Evolutionary conservation across 2,888 invertebrate genomes (phyloP).

Genomic region (Oscheius sp.): DNA sequence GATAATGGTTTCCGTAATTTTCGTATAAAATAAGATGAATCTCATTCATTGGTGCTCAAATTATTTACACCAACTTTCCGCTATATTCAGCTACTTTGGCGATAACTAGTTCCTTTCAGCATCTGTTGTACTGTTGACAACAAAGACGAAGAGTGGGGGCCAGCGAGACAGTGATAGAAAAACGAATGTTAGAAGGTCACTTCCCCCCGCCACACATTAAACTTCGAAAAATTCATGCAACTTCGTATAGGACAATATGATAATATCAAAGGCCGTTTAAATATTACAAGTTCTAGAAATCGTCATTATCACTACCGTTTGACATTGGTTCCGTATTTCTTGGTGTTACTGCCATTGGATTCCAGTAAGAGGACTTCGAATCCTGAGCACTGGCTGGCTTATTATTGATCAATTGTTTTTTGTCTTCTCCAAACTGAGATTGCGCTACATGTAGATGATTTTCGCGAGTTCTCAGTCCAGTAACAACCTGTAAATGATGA

Average conservation of each 20-base stretch:
- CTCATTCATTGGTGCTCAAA: too few relatives aligned
- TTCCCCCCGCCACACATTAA: constrained; percentile 3
- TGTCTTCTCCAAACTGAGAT: not conserved
- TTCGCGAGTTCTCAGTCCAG: constrained; percentile 27
- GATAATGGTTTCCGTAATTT: too few relatives aligned
- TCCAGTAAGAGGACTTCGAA: too few relatives aligned
- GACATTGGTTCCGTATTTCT: too few relatives aligned
- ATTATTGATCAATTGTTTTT: not conserved
- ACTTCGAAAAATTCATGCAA: constrained; percentile 17
- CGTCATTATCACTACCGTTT: too few relatives aligned
- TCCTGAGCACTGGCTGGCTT: not conserved
- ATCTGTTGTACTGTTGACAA: not conserved
- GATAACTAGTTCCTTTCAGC: too few relatives aligned
- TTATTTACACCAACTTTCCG: not conserved
- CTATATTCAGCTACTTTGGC: too few relatives aligned
- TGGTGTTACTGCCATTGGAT: too few relatives aligned
- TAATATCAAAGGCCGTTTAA: too few relatives aligned
- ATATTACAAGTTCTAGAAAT: too few relatives aligned
- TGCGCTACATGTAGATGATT: constrained; percentile 12
- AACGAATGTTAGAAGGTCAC: constrained; percentile 10
- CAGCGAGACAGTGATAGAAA: constrained; percentile 1
- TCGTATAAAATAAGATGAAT: too few relatives aligned
- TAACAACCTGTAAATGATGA: constrained; percentile 23
- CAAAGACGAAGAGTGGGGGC: constrained; percentile 10
- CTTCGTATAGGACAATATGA: not conserved